Conservation (phyloP, 2,797 vertebrate species). For the Enteromius mattozi region DNA sequence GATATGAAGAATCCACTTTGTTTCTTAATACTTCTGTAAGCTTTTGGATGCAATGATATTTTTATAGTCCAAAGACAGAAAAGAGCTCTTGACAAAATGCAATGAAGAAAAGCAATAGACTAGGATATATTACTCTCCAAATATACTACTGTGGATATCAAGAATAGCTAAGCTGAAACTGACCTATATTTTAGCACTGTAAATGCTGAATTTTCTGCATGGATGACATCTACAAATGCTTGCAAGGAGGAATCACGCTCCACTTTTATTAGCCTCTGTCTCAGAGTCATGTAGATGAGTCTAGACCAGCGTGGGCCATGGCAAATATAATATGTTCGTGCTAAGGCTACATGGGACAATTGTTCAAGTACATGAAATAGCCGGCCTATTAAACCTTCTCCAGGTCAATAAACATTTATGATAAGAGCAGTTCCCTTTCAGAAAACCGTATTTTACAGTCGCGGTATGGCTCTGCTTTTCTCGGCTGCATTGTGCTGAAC, state of each 20-base stretch:
- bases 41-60: constrained; percentile 22
- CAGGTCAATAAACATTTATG: constrained; percentile 81
- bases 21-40: constrained; percentile 26
- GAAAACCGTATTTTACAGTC: constrained; percentile 60
- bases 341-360: constrained; percentile 29
- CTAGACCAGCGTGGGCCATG: neutral
- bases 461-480: constrained; percentile 70
- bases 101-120: constrained; percentile 28
- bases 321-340: constrained; percentile 38
- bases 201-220: constrained; percentile 41
- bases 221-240: constrained; percentile 29
- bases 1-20: constrained; percentile 3
- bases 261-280: neutral
- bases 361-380: constrained; percentile 47
- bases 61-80: constrained; percentile 21
- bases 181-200: constrained; percentile 34
- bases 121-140: constrained; percentile 20
- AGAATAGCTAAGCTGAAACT: constrained; percentile 25
- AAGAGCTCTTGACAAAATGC: constrained; percentile 1
- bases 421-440: constrained; percentile 72
- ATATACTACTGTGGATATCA: constrained; percentile 16
- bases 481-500: constrained; percentile 72
- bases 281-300: neutral
- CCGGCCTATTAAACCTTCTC: constrained; percentile 68
- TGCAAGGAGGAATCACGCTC: constrained; percentile 5